Conservation (phyloP, 2,113 vertebrate genomes). For the Daubentonia madagascariensis region DNA sequence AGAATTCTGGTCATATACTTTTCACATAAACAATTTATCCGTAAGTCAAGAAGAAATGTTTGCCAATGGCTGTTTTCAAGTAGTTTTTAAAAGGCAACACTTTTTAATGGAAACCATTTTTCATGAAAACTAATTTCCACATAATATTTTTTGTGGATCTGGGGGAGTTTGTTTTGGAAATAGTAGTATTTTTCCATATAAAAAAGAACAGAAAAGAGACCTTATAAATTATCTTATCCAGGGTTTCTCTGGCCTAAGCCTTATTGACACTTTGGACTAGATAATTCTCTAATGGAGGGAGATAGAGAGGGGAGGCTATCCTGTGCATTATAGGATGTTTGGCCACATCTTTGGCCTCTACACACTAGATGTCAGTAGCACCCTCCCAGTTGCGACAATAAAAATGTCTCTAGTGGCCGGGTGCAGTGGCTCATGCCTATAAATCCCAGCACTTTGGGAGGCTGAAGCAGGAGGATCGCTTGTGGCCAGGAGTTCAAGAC, state of each 20-base stretch:
- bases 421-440: no score
- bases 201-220: not conserved
- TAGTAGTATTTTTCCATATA: not conserved
- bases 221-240: not conserved
- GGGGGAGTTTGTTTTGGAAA: not conserved
- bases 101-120: not conserved
- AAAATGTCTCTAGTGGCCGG: not conserved
- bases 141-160: not conserved
- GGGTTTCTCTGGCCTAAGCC: not conserved
- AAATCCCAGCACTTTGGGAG: no score
- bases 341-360: not conserved
- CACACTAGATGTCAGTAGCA: not conserved
- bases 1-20: not conserved
- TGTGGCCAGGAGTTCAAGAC: no score
- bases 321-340: not conserved
- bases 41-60: not conserved
- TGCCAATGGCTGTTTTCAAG: not conserved
- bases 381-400: not conserved
- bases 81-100: not conserved
- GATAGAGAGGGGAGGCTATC: no score
- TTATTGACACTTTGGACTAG: not conserved
- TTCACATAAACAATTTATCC: not conserved
- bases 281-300: not conserved
- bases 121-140: constrained; percentile 1
- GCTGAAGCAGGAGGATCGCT: no score